Evolutionary conservation across 2,113 vertebrate genomes (phyloP), one percentile per base, ranked within the genome.

Genomic region (Protobothrops mucrosquamatus): DNA sequence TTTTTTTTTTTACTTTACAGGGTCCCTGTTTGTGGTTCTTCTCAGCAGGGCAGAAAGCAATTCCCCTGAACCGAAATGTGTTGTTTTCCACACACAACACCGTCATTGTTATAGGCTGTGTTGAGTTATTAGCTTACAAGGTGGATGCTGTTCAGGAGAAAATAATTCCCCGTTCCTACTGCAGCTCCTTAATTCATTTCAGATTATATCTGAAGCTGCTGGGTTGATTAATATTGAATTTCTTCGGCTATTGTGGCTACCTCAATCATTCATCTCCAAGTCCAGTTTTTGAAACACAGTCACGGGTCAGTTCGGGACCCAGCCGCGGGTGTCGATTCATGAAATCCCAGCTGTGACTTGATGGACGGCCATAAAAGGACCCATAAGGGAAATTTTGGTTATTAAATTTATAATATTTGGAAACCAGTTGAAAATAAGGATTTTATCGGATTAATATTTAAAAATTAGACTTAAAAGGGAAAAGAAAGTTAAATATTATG

Each of bases 111-210:
- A 48, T 48, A 48, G 6, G 6, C 46, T 48, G 57, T 3, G 39
- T 0, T 0, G 51, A 85, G 69, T 74, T 34, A 88, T 34, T 64
- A 87, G 91, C 22, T 61, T 94, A 81, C 46, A 89, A 91, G 87
- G 39, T 69, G 91, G 85, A 12, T 85, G 43, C 14, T 87, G 6
- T 85, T 90, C 1, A 39, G 57, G 90, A 26, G 74, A 57, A 94
- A 93, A 86, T 0, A 0, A 34, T 48, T 4, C 4, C 0, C 0
- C 88, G 0, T 86, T 91, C 39, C 29, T 0, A 89, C 92, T 52
- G 89, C 92, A 74, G 52, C 85, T 43, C 20, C 54, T 91, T 93
- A 74, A 15, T 39, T 74, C 34, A 85, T 59, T 57, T 94, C 29
- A 74, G 59, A 89, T 29, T 64, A 48, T 87, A 64, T 93, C 23